A percentile compares a stretch with the other conserved stretches of the same genome.
Conservation (phyloP, 2,797 vertebrate genomes). For the Chelonia mydas region DNA sequence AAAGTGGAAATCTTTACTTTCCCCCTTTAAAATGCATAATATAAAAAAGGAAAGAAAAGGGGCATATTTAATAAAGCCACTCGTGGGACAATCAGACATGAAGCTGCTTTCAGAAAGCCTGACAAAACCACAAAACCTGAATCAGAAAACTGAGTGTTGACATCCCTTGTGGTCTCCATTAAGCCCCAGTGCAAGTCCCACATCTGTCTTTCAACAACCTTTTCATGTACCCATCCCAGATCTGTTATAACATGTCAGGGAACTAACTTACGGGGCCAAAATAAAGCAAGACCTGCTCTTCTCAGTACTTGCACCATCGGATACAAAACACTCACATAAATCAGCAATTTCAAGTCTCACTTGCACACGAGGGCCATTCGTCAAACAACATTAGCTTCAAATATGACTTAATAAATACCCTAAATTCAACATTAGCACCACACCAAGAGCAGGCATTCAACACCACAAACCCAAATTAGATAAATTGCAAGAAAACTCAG, state of each 20-base stretch:
- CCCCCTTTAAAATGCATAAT: not conserved
- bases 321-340: not conserved
- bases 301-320: accelerated
- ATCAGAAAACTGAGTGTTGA: not conserved
- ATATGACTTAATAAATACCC: accelerated
- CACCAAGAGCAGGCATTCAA: not conserved
- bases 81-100: not conserved
- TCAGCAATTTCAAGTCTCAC: not conserved
- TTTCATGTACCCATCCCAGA: no score
- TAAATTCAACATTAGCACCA: not conserved
- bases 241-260: accelerated
- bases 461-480: not conserved
- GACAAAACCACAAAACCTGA: not conserved
- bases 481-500: not conserved
- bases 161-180: not conserved
- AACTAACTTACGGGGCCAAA: not conserved
- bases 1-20: not conserved
- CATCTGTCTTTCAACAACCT: not conserved
- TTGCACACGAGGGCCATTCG: not conserved
- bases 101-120: not conserved
- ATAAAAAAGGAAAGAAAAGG: not conserved
- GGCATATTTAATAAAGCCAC: accelerated
- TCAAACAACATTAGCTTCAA: not conserved
- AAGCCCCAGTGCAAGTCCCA: not conserved
- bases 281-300: not conserved